Evolutionary conservation across 2,888 invertebrate genomes (phyloP).

Genomic region (Cheilosia soror): DNA sequence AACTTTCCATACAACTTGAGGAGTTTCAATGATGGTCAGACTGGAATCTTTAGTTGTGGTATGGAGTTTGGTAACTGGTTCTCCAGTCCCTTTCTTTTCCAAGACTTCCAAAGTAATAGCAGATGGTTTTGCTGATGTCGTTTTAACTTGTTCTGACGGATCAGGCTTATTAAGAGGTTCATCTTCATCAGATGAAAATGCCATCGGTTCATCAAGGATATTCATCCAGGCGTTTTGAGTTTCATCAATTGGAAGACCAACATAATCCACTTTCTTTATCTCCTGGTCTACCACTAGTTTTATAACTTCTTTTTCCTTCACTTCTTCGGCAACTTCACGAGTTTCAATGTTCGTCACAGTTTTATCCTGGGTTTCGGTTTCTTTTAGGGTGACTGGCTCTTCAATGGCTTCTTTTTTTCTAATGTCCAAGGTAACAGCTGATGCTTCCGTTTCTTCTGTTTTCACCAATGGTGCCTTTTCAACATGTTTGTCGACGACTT

Average conservation of each 20-base stretch:
- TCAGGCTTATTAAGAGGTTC: too few relatives aligned
- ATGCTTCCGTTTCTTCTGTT: not conserved
- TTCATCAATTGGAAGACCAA: constrained; percentile 78
- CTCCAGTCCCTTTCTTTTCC: not conserved
- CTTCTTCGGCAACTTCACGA: not conserved
- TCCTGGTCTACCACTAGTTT: not conserved
- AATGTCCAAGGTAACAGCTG: constrained; percentile 70
- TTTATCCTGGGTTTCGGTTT: constrained; percentile 72
- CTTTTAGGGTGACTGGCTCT: constrained; percentile 53
- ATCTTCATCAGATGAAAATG: constrained; percentile 75
- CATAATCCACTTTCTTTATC: constrained; percentile 55
- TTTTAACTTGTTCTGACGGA: too few relatives aligned
- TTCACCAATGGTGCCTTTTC: constrained; percentile 35
- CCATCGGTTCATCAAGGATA: constrained; percentile 65
- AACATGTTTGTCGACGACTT: constrained; percentile 33
- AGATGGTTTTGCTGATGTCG: not conserved
- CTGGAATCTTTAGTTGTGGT: not conserved
- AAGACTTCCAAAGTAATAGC: not conserved
- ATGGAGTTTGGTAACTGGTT: not conserved
- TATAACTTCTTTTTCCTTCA: too few relatives aligned
- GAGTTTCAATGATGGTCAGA: not conserved
- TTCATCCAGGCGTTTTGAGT: constrained; percentile 78
- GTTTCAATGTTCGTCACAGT: not conserved
- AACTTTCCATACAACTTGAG: not conserved
- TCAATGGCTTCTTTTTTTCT: constrained; percentile 71